Conservation (phyloP, 1,140 invertebrate genomes). For the Drosophila guanche region DNA sequence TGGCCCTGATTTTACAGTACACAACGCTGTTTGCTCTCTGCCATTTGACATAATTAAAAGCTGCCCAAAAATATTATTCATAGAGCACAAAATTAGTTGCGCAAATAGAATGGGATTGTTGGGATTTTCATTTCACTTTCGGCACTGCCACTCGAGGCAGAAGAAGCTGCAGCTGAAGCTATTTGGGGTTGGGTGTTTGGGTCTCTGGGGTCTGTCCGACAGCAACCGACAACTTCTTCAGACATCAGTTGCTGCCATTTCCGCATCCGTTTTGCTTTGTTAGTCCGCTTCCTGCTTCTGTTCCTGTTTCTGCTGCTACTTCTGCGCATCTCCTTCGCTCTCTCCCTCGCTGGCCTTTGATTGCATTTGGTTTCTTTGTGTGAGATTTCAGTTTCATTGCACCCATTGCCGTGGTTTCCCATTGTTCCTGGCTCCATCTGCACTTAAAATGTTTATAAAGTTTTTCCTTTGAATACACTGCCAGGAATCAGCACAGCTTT, state of each 20-base stretch:
- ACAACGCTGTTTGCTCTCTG: conserved; percentile 10
- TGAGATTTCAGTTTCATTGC: conserved; percentile 73
- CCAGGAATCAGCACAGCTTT: background rate
- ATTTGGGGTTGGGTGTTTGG: no score
- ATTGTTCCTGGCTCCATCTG: conserved; percentile 48
- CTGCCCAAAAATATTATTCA: conserved; percentile 29
- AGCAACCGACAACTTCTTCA: conserved; percentile 52
- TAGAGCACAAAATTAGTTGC: conserved; percentile 36
- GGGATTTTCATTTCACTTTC: conserved; percentile 36
- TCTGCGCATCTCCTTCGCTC: background rate
- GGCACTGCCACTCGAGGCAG: conserved; percentile 5
- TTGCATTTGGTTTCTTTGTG: conserved; percentile 50
- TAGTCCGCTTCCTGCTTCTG: conserved; percentile 57
- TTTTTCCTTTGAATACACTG: conserved; percentile 26
- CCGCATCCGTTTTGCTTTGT: conserved; percentile 74
- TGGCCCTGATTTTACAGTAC: conserved; percentile 33
- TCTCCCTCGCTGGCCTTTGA: conserved; percentile 21
- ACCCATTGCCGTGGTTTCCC: conserved; percentile 55
- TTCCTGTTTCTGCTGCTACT: conserved; percentile 21
- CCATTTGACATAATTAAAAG: conserved; percentile 43
- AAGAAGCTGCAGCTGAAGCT: conserved; percentile 11
- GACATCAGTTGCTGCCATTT: conserved; percentile 65
- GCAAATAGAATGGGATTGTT: conserved; percentile 24
- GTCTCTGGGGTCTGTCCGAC: no score
- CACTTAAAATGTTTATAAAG: conserved; percentile 78